A percentile compares a stretch with the other conserved stretches of the same genome.
Evolutionary conservation across 2,113 vertebrate genomes (phyloP).

Genomic region (Zapornia atra): DNA sequence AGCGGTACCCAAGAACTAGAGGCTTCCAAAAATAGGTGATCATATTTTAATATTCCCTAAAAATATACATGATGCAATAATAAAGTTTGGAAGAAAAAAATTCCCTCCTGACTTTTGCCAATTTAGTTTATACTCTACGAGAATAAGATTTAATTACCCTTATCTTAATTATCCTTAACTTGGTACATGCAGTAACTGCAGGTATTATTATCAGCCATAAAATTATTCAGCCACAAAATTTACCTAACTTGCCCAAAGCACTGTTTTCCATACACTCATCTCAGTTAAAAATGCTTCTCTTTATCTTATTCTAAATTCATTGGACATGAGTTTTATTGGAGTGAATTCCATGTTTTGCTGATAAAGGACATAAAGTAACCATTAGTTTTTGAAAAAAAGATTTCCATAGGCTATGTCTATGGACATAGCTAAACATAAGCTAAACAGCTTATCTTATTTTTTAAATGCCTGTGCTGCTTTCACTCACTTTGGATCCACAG

Average conservation of each 20-base stretch:
- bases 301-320: background rate
- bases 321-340: background rate
- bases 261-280: background rate
- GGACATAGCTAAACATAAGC: too few relatives aligned
- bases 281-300: background rate
- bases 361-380: background rate
- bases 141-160: background rate
- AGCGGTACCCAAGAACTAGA: background rate
- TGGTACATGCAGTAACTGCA: background rate
- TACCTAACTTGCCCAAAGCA: conserved; percentile 1
- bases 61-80: background rate
- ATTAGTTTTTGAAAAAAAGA: background rate
- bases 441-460: background rate
- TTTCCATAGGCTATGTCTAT: background rate
- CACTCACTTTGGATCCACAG: background rate
- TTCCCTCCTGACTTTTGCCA: background rate
- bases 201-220: background rate
- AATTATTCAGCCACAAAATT: conserved; percentile 34
- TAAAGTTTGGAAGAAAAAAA: background rate
- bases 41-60: background rate
- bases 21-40: background rate
- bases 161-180: conserved; percentile 37
- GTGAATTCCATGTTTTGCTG: background rate
- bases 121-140: background rate
- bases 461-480: background rate